Conservation (phyloP, 2,888 invertebrate genomes). For the Petrophora chlorosata region DNA sequence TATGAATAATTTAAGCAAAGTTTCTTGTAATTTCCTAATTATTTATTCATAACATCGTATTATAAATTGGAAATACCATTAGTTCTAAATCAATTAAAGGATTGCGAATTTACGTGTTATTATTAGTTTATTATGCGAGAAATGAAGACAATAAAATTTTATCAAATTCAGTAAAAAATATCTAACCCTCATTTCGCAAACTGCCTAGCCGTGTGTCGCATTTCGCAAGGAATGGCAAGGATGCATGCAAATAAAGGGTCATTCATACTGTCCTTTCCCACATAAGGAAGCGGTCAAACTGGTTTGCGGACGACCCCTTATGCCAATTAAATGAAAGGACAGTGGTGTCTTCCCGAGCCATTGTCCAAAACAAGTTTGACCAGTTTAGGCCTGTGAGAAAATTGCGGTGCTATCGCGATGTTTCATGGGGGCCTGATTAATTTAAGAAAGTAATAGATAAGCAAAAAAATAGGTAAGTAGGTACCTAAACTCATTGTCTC, state of each 20-base stretch:
- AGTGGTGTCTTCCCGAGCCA: constrained; percentile 61
- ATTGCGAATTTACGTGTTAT: too few species aligned
- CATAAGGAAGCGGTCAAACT: constrained; percentile 48
- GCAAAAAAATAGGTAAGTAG: too few species aligned
- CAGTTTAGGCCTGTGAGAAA: constrained; percentile 65
- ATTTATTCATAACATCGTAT: too few species aligned
- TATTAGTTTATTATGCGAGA: too few species aligned
- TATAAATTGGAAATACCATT: too few species aligned
- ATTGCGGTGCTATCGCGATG: constrained; percentile 14
- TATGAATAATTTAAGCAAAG: too few species aligned
- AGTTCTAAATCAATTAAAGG: too few species aligned
- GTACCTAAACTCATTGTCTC: too few species aligned
- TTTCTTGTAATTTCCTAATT: too few species aligned
- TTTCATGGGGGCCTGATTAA: background rate
- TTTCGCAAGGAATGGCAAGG: constrained; percentile 16
- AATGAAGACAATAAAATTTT: too few species aligned
- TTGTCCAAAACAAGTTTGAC: constrained; percentile 78
- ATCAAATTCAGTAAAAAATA: too few species aligned
- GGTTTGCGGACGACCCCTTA: constrained; percentile 61
- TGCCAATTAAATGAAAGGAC: constrained; percentile 49
- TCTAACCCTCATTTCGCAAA: constrained; percentile 4
- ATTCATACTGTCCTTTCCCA: constrained; percentile 58
- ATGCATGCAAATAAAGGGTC: constrained; percentile 49
- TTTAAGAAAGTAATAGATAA: background rate
- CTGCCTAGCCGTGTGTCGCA: constrained; percentile 34